Evolutionary conservation across 2,113 vertebrate genomes (phyloP).

Genomic region (rat (Rattus norvegicus)): GRCr8 NC_086039.1:34741001-34741500

Average conservation of each 20-base stretch:
- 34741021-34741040: not conserved
- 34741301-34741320: constrained; percentile 49
- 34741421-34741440: constrained; percentile 31
- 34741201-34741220: not conserved
- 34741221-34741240: not conserved
- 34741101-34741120: constrained; percentile 62
- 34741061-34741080: constrained; percentile 61
- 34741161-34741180: constrained; percentile 65
- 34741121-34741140: constrained; percentile 72
- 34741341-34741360: constrained; percentile 59
- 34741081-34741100: constrained; percentile 77
- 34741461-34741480: constrained; percentile 28
- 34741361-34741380: constrained; percentile 35
- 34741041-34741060: constrained; percentile 46
- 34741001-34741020: constrained; percentile 29
- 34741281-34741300: constrained; percentile 6
- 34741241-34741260: not conserved
- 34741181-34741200: constrained; percentile 1
- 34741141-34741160: constrained; percentile 59
- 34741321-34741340: constrained; percentile 57
- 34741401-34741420: constrained; percentile 63
- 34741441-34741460: constrained; percentile 39
- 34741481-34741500: not conserved
- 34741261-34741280: not conserved
- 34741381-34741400: not conserved